Evolutionary conservation across 2,113 vertebrate species (phyloP).

Genomic region (Hippocampus mohnikei): DNA sequence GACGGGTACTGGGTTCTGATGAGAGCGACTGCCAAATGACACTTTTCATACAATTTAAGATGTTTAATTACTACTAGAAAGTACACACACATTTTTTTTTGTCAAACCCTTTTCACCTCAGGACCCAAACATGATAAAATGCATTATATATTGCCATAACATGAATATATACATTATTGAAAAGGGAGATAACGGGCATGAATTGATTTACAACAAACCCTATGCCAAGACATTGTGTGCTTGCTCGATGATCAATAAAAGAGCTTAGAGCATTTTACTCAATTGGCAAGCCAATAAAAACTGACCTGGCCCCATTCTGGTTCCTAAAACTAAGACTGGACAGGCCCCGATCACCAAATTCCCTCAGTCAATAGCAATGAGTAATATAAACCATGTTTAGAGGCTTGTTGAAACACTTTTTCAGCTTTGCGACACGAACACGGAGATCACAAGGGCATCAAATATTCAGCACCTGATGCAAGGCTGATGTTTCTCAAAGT

Average conservation of each 20-base stretch:
- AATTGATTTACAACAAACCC: background rate
- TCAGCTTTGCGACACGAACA: conserved; percentile 1
- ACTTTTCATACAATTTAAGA: background rate
- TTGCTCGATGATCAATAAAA: background rate
- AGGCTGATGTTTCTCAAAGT: conserved; percentile 12
- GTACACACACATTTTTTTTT: background rate
- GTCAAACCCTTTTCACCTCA: background rate
- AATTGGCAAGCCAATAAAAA: background rate
- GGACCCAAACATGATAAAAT: background rate
- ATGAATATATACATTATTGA: background rate
- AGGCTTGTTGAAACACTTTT: conserved; percentile 8
- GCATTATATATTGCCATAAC: background rate
- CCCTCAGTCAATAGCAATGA: background rate
- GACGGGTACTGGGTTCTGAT: conserved; percentile 36
- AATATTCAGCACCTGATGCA: conserved; percentile 52
- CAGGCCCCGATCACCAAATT: background rate
- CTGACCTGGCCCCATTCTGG: background rate
- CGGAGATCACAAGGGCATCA: conserved; percentile 8
- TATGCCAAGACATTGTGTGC: background rate
- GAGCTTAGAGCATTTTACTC: background rate
- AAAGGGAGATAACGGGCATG: background rate
- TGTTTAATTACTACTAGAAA: background rate
- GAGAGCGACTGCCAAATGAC: conserved; percentile 1
- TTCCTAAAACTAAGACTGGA: background rate
- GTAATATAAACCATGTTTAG: background rate